A percentile compares a stretch with the other conserved stretches of the same genome.
Evolutionary conservation across 2,113 vertebrate genomes (phyloP).

Genomic region (Coregonus clupeaformis): DNA sequence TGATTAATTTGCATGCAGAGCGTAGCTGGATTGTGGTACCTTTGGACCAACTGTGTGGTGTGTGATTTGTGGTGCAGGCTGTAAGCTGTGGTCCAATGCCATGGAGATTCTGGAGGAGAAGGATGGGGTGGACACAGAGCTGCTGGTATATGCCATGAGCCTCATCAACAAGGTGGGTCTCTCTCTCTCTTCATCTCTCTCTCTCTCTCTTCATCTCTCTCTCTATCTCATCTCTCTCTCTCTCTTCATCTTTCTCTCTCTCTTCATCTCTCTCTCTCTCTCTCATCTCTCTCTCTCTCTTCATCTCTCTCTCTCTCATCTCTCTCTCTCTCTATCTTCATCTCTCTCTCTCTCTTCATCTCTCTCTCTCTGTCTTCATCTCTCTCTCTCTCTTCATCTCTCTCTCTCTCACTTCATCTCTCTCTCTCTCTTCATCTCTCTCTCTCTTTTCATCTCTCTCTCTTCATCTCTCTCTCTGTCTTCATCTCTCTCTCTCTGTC

Average conservation of each 20-base stretch:
- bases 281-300: background rate
- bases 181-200: background rate
- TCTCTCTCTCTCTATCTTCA: too few relatives aligned
- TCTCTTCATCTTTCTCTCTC: background rate
- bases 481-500: background rate
- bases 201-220: background rate
- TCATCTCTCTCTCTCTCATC: background rate
- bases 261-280: background rate
- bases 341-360: background rate
- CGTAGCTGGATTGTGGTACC: background rate
- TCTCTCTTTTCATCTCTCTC: background rate
- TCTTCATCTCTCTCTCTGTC: background rate
- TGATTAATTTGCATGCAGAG: too few relatives aligned
- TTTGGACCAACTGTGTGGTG: too few relatives aligned
- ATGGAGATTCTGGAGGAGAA: constrained; percentile 97
- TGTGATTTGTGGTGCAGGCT: constrained; percentile 65
- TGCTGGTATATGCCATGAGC: constrained; percentile 94
- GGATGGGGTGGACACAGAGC: constrained; percentile 92
- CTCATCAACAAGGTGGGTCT: constrained; percentile 91
- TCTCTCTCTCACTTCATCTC: background rate
- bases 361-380: background rate
- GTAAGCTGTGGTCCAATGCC: constrained; percentile 87
- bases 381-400: background rate
- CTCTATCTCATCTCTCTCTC: background rate
- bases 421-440: background rate